A percentile compares a stretch with the other conserved stretches of the same genome.
phyloP scores from a whole-genome alignment of 1,140 invertebrate species.

The Bombus breviceps region DNA sequence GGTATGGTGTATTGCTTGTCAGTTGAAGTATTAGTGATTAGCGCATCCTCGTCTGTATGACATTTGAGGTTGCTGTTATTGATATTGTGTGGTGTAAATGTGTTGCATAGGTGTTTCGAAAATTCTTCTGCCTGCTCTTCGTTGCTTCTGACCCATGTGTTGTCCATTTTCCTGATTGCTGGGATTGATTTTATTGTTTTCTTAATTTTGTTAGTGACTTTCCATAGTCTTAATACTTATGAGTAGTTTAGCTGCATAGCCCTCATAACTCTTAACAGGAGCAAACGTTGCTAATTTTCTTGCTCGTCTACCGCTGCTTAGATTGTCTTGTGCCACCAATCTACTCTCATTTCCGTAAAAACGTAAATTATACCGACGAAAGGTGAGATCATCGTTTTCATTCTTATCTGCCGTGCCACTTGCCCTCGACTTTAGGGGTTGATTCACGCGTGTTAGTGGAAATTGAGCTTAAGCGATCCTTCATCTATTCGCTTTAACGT shows the following conservation, averaged over 20 bases:
- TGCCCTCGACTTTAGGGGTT: background rate
- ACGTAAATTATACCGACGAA: slow-evolving; percentile 63
- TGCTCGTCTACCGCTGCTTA: slow-evolving; percentile 55
- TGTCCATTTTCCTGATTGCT: no score
- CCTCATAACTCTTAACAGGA: slow-evolving; percentile 72
- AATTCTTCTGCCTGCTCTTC: no score
- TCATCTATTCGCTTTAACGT: background rate
- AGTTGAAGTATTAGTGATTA: no score
- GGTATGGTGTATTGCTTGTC: no score
- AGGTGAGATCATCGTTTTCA: slow-evolving; percentile 61
- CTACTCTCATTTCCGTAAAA: slow-evolving; percentile 57
- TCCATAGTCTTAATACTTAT: slow-evolving; percentile 80
- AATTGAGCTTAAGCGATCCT: background rate
- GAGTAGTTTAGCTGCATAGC: slow-evolving; percentile 76
- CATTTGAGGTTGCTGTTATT: no score
- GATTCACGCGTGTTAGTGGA: slow-evolving; percentile 33
- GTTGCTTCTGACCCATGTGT: no score
- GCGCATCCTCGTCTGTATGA: no score
- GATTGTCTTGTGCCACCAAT: slow-evolving; percentile 51
- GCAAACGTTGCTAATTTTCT: slow-evolving; percentile 76
- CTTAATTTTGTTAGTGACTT: no score
- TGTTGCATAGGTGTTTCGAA: no score
- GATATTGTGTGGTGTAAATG: no score
- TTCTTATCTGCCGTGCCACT: slow-evolving; percentile 50
- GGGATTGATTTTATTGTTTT: no score